Evolutionary conservation across 2,113 vertebrate genomes (phyloP), one percentile per base, ranked within the genome.

Genomic region (Clupea harengus): DNA sequence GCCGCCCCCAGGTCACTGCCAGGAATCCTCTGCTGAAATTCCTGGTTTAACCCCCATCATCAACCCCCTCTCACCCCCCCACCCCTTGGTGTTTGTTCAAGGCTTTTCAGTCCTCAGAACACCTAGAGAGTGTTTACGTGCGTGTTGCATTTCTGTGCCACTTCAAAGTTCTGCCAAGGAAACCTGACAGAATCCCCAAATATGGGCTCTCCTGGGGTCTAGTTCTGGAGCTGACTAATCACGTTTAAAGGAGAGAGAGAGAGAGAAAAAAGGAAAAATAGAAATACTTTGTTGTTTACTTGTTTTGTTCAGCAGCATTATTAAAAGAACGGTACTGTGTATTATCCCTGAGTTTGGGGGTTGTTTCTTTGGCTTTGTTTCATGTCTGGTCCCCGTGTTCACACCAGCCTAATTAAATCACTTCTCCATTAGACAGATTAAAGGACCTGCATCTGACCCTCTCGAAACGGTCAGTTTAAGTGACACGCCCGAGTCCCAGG

Each of bases 361-460:
- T 67, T 67, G 25, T 39, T 78, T n/a, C n/a, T 60, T 78, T 78
- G 32, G 72, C 28, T 32, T 32, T 15, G 28, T 78, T 78, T 78
- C 72, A 39, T 13, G 25, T 1, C 72, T 32, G 28, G 11, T 32
- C 0, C 32, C 72, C 72, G 17, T 84, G 20, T 39, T 85, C 87
- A n/a, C 85, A 86, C 45, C 57, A 46, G 78, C 44, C 4, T 46
- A 81, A 83, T 89, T 86, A 45, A 85, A 82, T 86, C 44, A 88
- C 46, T 8, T 39, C 39, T 46, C 85, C 64, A 84, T 86, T 89
- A 88, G 86, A 85, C 82, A 82, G 86, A 86, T 84, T 84, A 78
- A 78, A 78, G 72, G 72, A 39, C 28, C 72, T 78, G 11, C 72
- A 39, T 78, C 25, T 78, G 72, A 78, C 72, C 72, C 72, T 78